Evolutionary conservation across 2,113 vertebrate species (phyloP).

Genomic region (Xenotilapia flavipinnis): DNA sequence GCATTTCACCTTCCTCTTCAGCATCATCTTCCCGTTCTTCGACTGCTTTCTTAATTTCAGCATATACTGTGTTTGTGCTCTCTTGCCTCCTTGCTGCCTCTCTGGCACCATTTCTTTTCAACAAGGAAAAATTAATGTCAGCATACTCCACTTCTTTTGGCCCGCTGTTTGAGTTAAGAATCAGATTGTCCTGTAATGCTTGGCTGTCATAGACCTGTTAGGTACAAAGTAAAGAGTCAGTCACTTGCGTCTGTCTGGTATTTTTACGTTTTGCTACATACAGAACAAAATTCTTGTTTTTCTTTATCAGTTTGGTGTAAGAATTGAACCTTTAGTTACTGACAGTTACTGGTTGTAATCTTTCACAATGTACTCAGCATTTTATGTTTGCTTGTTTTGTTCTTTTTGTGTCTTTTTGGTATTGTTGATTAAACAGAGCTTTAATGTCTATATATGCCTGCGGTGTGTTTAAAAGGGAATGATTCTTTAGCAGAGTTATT

Average conservation of each 20-base stretch:
- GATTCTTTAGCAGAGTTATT: not conserved
- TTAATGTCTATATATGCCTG: not conserved
- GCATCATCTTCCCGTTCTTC: not conserved
- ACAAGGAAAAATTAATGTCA: not conserved
- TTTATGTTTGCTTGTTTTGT: not conserved
- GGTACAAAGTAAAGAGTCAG: not conserved
- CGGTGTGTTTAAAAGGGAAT: not conserved
- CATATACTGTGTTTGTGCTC: slow-evolving; percentile 30
- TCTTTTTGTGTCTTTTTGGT: not conserved
- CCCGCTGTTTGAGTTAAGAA: not conserved
- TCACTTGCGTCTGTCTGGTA: not conserved
- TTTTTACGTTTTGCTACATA: not conserved
- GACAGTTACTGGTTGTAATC: not conserved
- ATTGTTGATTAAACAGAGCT: not conserved
- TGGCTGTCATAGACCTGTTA: not conserved
- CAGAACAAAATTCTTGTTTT: not conserved
- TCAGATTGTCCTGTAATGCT: not conserved
- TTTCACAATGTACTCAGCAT: not conserved
- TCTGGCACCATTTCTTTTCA: not conserved
- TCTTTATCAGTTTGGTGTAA: not conserved
- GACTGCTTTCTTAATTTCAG: slow-evolving; percentile 30
- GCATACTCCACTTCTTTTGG: slow-evolving; percentile 46
- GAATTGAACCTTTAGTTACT: not conserved
- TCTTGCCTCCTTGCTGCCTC: not conserved
- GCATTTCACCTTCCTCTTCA: not conserved